Conservation (phyloP, 2,797 vertebrate genomes). For the Dicrostonyx torquatus region DNA sequence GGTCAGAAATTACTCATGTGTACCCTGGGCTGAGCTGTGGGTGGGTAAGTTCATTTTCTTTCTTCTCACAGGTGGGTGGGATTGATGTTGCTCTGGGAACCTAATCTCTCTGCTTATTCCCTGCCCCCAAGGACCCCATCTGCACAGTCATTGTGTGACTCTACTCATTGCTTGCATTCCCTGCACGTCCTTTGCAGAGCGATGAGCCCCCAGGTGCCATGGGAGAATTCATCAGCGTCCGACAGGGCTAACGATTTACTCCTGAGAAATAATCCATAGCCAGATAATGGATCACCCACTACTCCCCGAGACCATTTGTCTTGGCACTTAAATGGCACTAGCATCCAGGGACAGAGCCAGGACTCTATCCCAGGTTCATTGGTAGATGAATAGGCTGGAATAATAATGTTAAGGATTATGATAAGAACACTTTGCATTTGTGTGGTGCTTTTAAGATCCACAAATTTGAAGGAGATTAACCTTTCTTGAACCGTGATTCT, state of each 20-base stretch:
- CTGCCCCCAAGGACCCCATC: not conserved
- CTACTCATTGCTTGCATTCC: slow-evolving; percentile 61
- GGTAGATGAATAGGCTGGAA: slow-evolving; percentile 69
- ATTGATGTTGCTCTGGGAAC: slow-evolving; percentile 9
- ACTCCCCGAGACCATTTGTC: slow-evolving; percentile 74
- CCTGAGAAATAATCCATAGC: slow-evolving; percentile 81
- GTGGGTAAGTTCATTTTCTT: slow-evolving; percentile 5
- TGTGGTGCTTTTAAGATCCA: slow-evolving; percentile 70
- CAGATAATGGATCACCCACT: slow-evolving; percentile 73
- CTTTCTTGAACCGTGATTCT: slow-evolving; percentile 41
- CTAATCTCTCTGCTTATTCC: not conserved
- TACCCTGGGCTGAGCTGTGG: not conserved
- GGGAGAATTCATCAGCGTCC: slow-evolving; percentile 76
- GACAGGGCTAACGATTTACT: slow-evolving; percentile 80
- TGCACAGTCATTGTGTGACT: slow-evolving; percentile 60
- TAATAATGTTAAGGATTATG: slow-evolving; percentile 74
- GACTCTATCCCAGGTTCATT: slow-evolving; percentile 72
- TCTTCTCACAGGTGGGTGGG: slow-evolving; percentile 13
- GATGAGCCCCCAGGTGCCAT: slow-evolving; percentile 70
- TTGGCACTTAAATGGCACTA: slow-evolving; percentile 76
- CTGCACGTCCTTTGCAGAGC: slow-evolving; percentile 66
- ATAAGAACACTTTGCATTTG: slow-evolving; percentile 66
- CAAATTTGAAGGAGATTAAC: slow-evolving; percentile 67
- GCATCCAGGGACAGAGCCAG: slow-evolving; percentile 63
- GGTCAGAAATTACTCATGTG: not conserved